phyloP scores from a whole-genome alignment of 2,113 vertebrate genomes.

The Bos taurus region ARS-UCD2.0 NC_037330.1:1910501-1911000 shows the following conservation, averaged over 20 bases:
- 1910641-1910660: background rate
- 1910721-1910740: background rate
- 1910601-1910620: background rate
- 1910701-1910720: background rate
- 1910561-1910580: background rate
- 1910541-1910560: background rate
- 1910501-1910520: background rate
- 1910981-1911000: background rate
- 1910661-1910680: background rate
- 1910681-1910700: background rate
- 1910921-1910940: background rate
- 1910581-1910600: background rate
- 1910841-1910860: background rate
- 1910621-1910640: background rate
- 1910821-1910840: background rate
- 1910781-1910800: background rate
- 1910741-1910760: background rate
- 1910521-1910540: background rate
- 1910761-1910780: background rate
- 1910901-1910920: background rate
- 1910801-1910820: background rate
- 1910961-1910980: background rate
- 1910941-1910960: background rate
- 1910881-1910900: background rate
- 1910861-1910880: background rate